Evolutionary conservation across 2,113 vertebrate species (phyloP), one percentile per base, ranked within the genome.

Genomic region (Prionailurus bengalensis): DNA sequence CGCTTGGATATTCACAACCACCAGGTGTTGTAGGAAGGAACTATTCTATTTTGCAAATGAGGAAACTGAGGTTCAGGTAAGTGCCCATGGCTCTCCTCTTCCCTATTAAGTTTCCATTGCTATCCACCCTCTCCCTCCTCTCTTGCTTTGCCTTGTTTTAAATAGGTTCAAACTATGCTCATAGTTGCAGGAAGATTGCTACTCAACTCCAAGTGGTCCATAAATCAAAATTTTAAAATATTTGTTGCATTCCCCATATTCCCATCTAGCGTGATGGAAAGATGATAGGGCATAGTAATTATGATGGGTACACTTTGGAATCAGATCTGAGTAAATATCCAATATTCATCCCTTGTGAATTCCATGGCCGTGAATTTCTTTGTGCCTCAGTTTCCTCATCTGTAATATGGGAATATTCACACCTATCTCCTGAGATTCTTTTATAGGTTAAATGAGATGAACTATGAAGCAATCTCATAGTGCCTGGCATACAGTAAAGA

Each of bases 341-440:
- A 53, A 2, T 51, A 13, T 65, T 53, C 33, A n/a, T 91, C 86
- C 29, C 31, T 79, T 83, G 82, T 25, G 61, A 70, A 70, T 76
- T 71, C 53, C 53, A 58, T 53, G n/a, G 84, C 53, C 17, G 16
- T 45, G 51, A 36, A 51, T 17, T 16, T 94, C 65, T 53, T 27
- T 86, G 82, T 68, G 25, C 58, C 63, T 95, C 74, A 70, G 16
- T 82, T 91, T 91, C 86, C 39, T 89, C 91, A 91, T 84, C 42
- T 66, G 36, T 79, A 63, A 93, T 91, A 81, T 31, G 19, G 21
- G 27, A 93, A 63, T 45, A 55, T 48, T 95, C 80, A 63, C 31
- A 21, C 61, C 31, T 66, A 51, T 8, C 12, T 80, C 45, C 39
- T 61, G 55, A 70, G n/a, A 82, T 95, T 88, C 42, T 88, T 91